Conservation (phyloP, 2,888 invertebrate genomes). For the Alviniconcha strummeri region DNA sequence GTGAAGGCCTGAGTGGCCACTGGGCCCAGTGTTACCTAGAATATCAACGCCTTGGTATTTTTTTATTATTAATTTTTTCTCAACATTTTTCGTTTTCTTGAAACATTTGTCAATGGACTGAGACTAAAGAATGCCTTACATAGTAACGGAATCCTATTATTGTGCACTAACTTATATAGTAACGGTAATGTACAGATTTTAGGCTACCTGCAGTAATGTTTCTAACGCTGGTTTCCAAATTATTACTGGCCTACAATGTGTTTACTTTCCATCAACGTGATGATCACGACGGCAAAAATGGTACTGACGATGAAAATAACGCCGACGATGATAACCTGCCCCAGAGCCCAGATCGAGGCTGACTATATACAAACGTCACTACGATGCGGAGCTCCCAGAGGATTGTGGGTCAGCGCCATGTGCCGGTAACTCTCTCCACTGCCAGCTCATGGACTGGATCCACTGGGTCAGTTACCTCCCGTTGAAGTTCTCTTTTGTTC, state of each 20-base stretch:
- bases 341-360: background rate
- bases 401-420: slow-evolving; percentile 29
- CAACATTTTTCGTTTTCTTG: too few relatives aligned
- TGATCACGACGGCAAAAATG: background rate
- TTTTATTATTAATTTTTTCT: too few relatives aligned
- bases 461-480: slow-evolving; percentile 21
- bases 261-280: background rate
- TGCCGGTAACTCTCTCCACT: slow-evolving; percentile 30
- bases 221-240: too few relatives aligned
- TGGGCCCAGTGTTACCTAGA: too few relatives aligned
- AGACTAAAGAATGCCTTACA: too few relatives aligned
- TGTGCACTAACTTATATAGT: too few relatives aligned
- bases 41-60: too few relatives aligned
- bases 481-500: background rate
- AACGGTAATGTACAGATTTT: too few relatives aligned
- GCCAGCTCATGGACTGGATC: slow-evolving; percentile 10
- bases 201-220: too few relatives aligned
- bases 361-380: slow-evolving; percentile 13
- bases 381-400: background rate
- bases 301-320: background rate
- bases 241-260: background rate
- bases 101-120: too few relatives aligned
- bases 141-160: too few relatives aligned
- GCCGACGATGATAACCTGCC: background rate
- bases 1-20: too few relatives aligned